Base-by-base conservation (phyloP, 1,140 invertebrate species). In the Platyscapa corneri region DNA sequence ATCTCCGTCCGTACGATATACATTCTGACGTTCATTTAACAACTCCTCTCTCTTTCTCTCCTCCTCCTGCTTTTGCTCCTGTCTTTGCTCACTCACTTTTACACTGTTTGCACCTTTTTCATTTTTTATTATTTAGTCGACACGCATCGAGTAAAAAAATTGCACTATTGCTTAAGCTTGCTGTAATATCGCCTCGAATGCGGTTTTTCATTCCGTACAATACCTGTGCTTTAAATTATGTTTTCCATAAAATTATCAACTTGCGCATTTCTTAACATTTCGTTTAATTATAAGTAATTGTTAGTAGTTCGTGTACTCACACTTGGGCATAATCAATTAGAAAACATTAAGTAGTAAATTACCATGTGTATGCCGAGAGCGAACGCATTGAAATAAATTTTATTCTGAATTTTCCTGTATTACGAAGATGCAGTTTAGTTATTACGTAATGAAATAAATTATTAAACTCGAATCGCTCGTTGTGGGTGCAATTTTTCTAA, bases 111-210 rank as follows among this genome's bases (percentile, higher is more conserved):
- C 5, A 42, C 37, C n/a, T 42, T 39, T 30, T 42, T 74, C 30
- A 30, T 46, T 82, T 30, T 42, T 82, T 81, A 81, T 70, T 39
- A 7, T n/a, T n/a, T n/a, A n/a, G n/a, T n/a, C n/a, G n/a, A n/a
- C n/a, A 18, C 39, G 37, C 60, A 37, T 5, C 3, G 6, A n/a
- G 14, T 1, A n/a, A 42, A 70, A 60, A 70, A 70, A 37, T 70
- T 37, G 34, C n/a, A 1, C 30, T 16, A 67, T 67, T 46, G 42
- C 42, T 46, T 12, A 46, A 46, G 42, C 42, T 12, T 46, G 6
- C 30, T 34, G 0, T 18, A 16, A 53, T 18, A 14, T 2, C 16
- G 18, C 49, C 2, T 53, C 8, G 16, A 53, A 53, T 53, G 16
- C 49, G 8, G 8, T 10, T 53, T 46, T 53, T 53, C 49, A 53